Conservation (phyloP, 1,140 invertebrate species). For the Pissodes strobi region DNA sequence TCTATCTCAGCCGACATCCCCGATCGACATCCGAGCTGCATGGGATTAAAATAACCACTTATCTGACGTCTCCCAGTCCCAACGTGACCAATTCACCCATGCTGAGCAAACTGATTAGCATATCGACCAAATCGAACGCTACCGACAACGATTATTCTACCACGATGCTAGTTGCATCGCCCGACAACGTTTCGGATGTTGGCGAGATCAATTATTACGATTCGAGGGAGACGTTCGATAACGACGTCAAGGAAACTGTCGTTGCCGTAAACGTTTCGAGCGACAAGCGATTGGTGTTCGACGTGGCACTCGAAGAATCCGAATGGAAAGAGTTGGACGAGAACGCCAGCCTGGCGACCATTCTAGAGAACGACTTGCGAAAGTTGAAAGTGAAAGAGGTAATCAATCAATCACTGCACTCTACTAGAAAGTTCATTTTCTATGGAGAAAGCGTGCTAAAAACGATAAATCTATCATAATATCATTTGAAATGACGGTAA, state of each 20-base stretch:
- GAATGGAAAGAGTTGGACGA: not conserved
- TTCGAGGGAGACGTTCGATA: constrained; percentile 15
- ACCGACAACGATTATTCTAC: not conserved
- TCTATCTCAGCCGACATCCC: constrained; percentile 10
- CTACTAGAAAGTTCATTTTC: too few species aligned
- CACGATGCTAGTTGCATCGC: too few species aligned
- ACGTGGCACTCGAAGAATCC: not conserved
- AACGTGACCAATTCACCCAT: constrained; percentile 2
- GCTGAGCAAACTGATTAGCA: constrained; percentile 1
- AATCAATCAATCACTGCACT: too few species aligned
- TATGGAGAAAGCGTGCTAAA: too few species aligned
- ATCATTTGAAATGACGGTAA: too few species aligned
- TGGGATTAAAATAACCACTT: not conserved
- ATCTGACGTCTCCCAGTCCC: not conserved
- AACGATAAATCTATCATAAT: too few species aligned
- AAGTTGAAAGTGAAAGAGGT: constrained; percentile 24
- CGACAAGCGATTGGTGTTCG: not conserved
- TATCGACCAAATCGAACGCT: not conserved
- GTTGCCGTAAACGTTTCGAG: not conserved
- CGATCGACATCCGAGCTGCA: not conserved
- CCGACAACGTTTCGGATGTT: too few species aligned
- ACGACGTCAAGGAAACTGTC: not conserved
- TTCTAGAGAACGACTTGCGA: not conserved
- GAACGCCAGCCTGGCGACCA: not conserved
- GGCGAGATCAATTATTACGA: constrained; percentile 12